A percentile compares a stretch with the other conserved stretches of the same genome.
These are phyloP conservation scores for Lasiurus cinereus DNA, from an alignment of 2,113 vertebrate species.

Conservation along the genomic window DNA sequence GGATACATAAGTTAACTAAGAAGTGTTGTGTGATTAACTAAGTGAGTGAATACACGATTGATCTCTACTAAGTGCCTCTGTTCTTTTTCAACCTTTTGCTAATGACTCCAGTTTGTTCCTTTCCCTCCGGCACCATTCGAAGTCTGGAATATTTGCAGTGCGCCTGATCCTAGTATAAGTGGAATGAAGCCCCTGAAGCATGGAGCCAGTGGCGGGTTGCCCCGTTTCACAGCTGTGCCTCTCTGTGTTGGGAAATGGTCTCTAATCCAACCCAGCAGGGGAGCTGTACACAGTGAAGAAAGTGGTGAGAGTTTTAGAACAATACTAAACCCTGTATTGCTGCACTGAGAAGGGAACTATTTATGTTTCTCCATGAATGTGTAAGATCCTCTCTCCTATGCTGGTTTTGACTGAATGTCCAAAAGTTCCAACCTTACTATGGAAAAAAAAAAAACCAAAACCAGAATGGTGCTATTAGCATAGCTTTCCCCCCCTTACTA, in stretches of 20 bases:
- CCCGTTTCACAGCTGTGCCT: not conserved
- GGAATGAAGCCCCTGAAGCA: not conserved
- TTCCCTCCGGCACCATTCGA: not conserved
- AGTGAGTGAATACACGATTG: not conserved
- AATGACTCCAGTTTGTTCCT: not conserved
- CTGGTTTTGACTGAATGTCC: constrained; percentile 2
- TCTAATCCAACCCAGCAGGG: not conserved
- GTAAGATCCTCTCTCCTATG: not conserved
- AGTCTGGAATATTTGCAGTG: not conserved
- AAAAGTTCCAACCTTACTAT: not conserved
- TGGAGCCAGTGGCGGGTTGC: not conserved
- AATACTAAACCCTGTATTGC: not conserved
- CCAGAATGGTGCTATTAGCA: not conserved
- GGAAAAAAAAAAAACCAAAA: constrained; percentile 34
- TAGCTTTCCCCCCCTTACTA: not conserved
- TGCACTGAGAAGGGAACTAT: not conserved
- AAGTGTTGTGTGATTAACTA: not conserved
- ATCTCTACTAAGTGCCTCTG: not conserved
- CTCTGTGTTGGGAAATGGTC: not conserved
- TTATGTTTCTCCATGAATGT: not conserved
- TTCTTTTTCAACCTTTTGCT: not conserved
- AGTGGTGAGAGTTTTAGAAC: not conserved
- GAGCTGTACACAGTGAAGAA: not conserved
- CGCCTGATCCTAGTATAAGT: not conserved
- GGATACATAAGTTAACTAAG: not conserved